Evolutionary conservation across 2,113 vertebrate species (phyloP).

Genomic region (Pycnonotus jocosus): DNA sequence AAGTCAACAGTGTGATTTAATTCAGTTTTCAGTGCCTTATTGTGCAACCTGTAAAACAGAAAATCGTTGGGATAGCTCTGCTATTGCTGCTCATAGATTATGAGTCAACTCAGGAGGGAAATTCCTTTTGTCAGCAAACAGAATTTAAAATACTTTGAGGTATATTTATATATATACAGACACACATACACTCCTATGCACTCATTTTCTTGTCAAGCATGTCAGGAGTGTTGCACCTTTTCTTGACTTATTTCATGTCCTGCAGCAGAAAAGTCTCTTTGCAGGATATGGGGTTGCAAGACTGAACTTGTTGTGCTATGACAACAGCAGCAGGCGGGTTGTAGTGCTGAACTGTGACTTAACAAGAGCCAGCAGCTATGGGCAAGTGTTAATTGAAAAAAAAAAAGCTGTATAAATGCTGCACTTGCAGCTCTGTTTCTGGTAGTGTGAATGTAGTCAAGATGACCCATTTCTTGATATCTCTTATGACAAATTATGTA

Average conservation of each 20-base stretch:
- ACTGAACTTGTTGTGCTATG: neutral
- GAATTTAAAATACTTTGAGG: neutral
- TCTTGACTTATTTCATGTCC: neutral
- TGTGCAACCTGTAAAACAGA: neutral
- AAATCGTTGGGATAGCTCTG: neutral
- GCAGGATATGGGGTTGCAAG: neutral
- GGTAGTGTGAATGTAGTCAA: neutral
- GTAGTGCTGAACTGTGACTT: neutral
- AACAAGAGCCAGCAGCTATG: neutral
- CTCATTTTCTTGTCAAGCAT: neutral
- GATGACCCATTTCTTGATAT: neutral
- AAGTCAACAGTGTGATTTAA: neutral
- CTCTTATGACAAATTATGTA: neutral
- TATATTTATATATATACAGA: neutral
- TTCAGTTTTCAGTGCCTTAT: neutral
- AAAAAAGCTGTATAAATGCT: neutral
- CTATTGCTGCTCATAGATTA: neutral
- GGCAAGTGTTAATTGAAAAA: neutral
- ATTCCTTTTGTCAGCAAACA: neutral
- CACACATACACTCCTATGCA: fast-evolving
- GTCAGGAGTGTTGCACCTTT: neutral
- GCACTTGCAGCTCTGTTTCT: neutral
- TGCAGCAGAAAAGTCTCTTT: neutral
- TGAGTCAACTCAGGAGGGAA: neutral
- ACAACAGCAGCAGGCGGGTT: neutral